phyloP scores from a whole-genome alignment of 2,888 invertebrate species.

The Lissocephala sabroskyi region DNA sequence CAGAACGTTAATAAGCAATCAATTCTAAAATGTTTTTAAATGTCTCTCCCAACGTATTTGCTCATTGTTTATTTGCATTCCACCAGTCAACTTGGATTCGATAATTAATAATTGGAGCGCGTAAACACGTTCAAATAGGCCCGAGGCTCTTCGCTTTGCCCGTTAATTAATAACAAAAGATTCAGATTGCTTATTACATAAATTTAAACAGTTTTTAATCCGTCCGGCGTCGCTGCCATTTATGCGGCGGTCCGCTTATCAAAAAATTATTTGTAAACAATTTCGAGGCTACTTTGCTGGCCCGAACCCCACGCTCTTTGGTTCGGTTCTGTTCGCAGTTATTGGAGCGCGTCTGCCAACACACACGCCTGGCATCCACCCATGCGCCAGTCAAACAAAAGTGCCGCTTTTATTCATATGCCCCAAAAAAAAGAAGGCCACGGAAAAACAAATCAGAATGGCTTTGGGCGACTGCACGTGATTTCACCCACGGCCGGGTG shows the following conservation, averaged over 20 bases:
- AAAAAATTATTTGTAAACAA: slow-evolving; percentile 23
- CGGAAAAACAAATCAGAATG: slow-evolving; percentile 23
- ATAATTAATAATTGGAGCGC: too few species aligned
- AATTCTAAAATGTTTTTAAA: too few species aligned
- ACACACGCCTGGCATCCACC: slow-evolving; percentile 8
- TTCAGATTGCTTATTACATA: too few species aligned
- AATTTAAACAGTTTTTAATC: too few species aligned
- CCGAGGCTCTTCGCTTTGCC: too few species aligned
- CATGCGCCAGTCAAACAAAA: slow-evolving; percentile 12
- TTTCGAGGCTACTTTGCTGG: background rate
- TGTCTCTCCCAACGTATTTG: too few species aligned
- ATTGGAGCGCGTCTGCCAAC: slow-evolving; percentile 41
- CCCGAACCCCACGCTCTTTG: slow-evolving; percentile 13
- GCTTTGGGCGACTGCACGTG: slow-evolving; percentile 14
- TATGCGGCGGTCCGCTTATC: background rate
- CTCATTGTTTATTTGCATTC: too few species aligned
- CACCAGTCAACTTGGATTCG: too few species aligned
- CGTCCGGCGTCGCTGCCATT: background rate
- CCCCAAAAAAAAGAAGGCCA: slow-evolving; percentile 40
- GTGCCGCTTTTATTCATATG: slow-evolving; percentile 24
- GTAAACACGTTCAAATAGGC: too few species aligned
- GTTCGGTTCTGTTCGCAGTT: slow-evolving; percentile 42
- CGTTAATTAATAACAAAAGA: too few species aligned
- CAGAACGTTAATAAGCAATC: too few species aligned
- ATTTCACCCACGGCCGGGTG: slow-evolving; percentile 18